Conservation (phyloP, 1,140 invertebrate genomes). For the Spodoptera frugiperda region DNA sequence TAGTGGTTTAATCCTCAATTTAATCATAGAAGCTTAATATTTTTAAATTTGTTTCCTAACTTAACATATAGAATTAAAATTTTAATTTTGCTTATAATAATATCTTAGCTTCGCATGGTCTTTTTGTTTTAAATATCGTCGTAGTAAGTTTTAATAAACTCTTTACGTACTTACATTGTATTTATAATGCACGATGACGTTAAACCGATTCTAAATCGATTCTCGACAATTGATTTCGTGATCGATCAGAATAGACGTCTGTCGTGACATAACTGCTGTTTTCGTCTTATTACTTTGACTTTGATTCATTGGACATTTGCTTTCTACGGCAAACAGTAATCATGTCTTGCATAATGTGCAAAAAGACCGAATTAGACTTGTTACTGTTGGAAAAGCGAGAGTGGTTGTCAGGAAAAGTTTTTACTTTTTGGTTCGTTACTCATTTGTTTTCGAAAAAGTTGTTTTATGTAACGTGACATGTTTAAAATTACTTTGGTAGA, state of each 20-base stretch:
- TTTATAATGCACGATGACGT: constrained; percentile 20
- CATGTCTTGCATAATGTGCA: constrained; percentile 48
- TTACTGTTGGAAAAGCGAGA: constrained; percentile 33
- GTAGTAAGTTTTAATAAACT: no score
- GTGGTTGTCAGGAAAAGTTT: constrained; percentile 25
- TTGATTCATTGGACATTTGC: constrained; percentile 39
- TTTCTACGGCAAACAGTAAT: constrained; percentile 51
- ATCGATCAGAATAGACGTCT: constrained; percentile 14
- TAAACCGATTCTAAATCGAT: constrained; percentile 5
- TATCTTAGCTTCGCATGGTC: no score
- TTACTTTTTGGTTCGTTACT: neutral
- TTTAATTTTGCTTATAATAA: no score
- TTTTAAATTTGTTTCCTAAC: no score
- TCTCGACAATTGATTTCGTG: constrained; percentile 36
- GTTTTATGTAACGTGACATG: constrained; percentile 8
- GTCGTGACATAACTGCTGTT: constrained; percentile 44
- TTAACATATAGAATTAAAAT: no score
- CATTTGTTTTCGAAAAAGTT: neutral
- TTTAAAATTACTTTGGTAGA: constrained; percentile 11
- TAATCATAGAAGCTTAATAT: neutral
- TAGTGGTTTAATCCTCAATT: neutral
- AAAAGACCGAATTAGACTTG: constrained; percentile 21
- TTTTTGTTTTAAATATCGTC: no score
- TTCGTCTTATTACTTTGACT: constrained; percentile 47
- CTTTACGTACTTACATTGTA: constrained; percentile 1